Conservation (phyloP, 2,888 invertebrate species). For the Gnatocerus cornutus region DNA sequence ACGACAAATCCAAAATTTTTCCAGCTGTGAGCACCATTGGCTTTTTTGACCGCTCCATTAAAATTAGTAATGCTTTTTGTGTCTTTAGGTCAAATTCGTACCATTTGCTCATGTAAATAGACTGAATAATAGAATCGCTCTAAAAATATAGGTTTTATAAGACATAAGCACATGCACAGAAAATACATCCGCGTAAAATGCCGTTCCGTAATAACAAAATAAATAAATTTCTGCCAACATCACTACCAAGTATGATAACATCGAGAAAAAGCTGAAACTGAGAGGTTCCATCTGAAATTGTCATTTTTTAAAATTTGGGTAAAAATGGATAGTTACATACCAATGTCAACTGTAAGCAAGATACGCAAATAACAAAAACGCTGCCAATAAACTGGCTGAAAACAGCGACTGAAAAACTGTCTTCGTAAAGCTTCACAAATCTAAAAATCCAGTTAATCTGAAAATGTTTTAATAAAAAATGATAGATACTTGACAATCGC, state of each 20-base stretch:
- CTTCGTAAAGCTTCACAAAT: conserved; percentile 29
- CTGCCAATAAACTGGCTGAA: conserved; percentile 31
- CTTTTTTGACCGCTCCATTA: conserved; percentile 71
- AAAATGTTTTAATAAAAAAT: not conserved
- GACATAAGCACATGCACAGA: not conserved
- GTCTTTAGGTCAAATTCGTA: conserved; percentile 66
- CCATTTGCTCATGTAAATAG: conserved; percentile 70
- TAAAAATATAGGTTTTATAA: conserved; percentile 56
- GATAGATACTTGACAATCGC: conserved; percentile 12
- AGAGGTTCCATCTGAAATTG: conserved; percentile 20
- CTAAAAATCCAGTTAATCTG: not conserved
- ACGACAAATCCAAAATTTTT: conserved; percentile 71
- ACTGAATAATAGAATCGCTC: conserved; percentile 69
- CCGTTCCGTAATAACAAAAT: conserved; percentile 33
- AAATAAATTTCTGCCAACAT: conserved; percentile 27
- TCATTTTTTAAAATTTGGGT: conserved; percentile 12
- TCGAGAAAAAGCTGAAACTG: conserved; percentile 10
- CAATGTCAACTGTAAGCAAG: no score
- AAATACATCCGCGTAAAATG: conserved; percentile 20
- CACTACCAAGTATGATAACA: conserved; percentile 3
- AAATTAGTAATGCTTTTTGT: conserved; percentile 69
- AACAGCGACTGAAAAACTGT: conserved; percentile 25
- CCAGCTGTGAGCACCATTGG: conserved; percentile 72
- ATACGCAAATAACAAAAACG: conserved; percentile 22
- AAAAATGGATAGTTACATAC: no score